Conservation (phyloP, 2,888 invertebrate genomes). For the Capitulum mitella region DNA sequence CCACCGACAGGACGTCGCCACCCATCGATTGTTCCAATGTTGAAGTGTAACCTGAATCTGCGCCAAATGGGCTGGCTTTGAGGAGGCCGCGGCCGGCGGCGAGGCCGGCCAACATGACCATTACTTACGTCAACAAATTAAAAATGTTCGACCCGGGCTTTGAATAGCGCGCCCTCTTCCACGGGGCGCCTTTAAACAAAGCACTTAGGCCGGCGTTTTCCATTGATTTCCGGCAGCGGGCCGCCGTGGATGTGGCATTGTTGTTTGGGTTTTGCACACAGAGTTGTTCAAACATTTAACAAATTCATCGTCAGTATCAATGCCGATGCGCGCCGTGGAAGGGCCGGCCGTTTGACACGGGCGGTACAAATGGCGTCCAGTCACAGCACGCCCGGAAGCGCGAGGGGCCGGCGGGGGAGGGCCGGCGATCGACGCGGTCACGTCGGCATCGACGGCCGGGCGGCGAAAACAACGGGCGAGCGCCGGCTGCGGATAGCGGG, state of each 20-base stretch:
- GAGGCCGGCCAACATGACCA: neutral
- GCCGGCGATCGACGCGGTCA: neutral
- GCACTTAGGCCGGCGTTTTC: constrained; percentile 1
- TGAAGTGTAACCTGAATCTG: neutral
- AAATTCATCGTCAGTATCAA: constrained; percentile 2
- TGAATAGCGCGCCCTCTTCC: neutral
- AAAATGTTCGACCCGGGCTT: neutral
- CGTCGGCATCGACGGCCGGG: neutral
- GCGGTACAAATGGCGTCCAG: neutral
- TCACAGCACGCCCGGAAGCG: neutral
- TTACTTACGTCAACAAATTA: constrained; percentile 25
- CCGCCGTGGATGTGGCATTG: neutral
- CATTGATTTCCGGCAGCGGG: constrained; percentile 4
- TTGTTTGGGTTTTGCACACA: neutral
- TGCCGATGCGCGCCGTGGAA: neutral
- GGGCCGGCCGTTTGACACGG: neutral
- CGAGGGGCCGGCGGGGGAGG: neutral
- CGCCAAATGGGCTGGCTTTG: neutral
- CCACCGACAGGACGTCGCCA: neutral
- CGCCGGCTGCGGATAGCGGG: no score
- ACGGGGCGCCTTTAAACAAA: neutral
- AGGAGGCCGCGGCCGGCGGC: neutral
- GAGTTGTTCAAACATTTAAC: constrained; percentile 21
- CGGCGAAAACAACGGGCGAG: neutral
- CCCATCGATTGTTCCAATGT: neutral